phyloP scores from a whole-genome alignment of 2,888 invertebrate species.

The Aporophyla lueneburgensis region DNA sequence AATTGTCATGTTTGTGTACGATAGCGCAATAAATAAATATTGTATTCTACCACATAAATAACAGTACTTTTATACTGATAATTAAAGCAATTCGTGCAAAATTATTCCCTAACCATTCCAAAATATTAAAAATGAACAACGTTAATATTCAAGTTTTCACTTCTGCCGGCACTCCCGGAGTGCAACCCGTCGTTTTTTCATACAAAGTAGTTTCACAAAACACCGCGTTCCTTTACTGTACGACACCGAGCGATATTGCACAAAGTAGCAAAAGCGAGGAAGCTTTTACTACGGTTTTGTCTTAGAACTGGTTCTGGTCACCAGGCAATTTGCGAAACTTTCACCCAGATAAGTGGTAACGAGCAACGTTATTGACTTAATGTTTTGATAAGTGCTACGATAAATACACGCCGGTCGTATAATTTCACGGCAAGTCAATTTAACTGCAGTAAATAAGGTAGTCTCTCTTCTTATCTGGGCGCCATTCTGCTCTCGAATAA shows the following conservation, averaged over 20 bases:
- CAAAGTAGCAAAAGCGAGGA: conserved; percentile 8
- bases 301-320: conserved; percentile 46
- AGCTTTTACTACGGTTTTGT: conserved; percentile 15
- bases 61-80: no score
- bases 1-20: no score
- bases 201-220: not conserved
- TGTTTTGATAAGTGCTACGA: conserved; percentile 47
- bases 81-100: no score
- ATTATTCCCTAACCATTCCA: no score
- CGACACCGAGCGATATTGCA: not conserved
- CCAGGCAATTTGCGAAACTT: conserved; percentile 49
- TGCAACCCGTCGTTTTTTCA: no score
- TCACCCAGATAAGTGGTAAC: conserved; percentile 50
- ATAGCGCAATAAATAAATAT: no score
- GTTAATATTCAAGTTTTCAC: no score
- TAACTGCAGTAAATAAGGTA: conserved; percentile 28
- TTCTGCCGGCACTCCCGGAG: no score
- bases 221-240: not conserved
- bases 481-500: conserved; percentile 16
- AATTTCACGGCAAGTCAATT: conserved; percentile 50
- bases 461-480: conserved; percentile 26
- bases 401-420: conserved; percentile 45
- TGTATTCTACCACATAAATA: no score
- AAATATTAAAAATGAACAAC: no score
- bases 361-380: conserved; percentile 44